Evolutionary conservation across 2,888 invertebrate species (phyloP).

Genomic region (Mythimna pallens): DNA sequence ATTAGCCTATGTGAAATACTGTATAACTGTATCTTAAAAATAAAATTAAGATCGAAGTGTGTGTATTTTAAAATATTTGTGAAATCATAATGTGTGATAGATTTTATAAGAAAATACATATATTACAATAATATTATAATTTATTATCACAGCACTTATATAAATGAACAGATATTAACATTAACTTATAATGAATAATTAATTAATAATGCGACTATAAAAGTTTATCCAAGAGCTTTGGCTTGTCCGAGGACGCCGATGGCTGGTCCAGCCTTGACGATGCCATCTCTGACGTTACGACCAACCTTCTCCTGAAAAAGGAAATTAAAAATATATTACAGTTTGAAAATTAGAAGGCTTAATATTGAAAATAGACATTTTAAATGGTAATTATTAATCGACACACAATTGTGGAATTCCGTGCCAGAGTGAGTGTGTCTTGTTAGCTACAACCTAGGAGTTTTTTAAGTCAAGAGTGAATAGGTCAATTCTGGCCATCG

Average conservation of each 20-base stretch:
- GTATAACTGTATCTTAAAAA: no score
- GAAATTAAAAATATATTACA: neutral
- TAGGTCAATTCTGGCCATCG: no score
- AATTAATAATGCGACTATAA: neutral
- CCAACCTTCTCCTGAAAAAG: constrained; percentile 78
- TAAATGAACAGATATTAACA: constrained; percentile 5
- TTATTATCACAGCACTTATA: constrained; percentile 33
- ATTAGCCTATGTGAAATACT: no score
- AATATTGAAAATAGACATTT: no score
- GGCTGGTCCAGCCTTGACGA: constrained; percentile 81
- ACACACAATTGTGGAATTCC: no score
- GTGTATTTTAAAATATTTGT: no score
- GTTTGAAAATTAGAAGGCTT: neutral
- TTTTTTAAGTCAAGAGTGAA: no score
- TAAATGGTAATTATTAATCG: no score
- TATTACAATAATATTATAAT: constrained; percentile 2
- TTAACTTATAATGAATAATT: constrained; percentile 3
- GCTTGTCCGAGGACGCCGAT: constrained; percentile 76
- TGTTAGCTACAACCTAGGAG: no score
- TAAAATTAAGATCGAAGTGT: no score
- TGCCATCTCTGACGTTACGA: constrained; percentile 76
- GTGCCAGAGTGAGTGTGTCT: no score
- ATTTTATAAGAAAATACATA: constrained; percentile 1
- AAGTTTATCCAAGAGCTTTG: constrained; percentile 66
- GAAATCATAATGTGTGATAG: no score